Base-by-base conservation (phyloP, 2,797 vertebrate genomes). In the Malacoctenus gilli region DNA sequence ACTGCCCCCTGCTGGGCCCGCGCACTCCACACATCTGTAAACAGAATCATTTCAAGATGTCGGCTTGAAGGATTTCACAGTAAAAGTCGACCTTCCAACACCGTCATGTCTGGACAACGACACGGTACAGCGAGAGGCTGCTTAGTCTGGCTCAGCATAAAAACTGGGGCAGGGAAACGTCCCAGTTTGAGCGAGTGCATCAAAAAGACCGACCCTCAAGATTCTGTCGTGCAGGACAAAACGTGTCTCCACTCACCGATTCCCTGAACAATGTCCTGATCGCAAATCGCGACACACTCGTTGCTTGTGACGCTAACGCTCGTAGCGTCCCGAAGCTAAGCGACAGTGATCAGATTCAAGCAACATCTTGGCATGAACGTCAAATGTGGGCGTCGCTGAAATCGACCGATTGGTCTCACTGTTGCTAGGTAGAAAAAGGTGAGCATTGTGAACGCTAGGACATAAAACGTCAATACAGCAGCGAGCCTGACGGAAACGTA, bases 1-100 rank as follows among this genome's bases (percentile, higher is more conserved):
- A n/a, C n/a, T n/a, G 63, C 58, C 9, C 32, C 58, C 75, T 74
- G 62, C 79, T 77, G 75, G 50, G 34, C 36, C 54, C 18, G 47
- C n/a, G n/a, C n/a, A 25, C 15, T 54, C 25, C 25, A 28, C n/a
- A n/a, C n/a, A n/a, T n/a, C n/a, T n/a, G 25, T 28, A 28, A 28
- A 28, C 25, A 6, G 25, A n/a, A n/a, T n/a, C n/a, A n/a, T n/a
- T n/a, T n/a, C n/a, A n/a, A n/a, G n/a, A n/a, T n/a, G n/a, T n/a
- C n/a, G n/a, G n/a, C n/a, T n/a, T n/a, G n/a, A n/a, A n/a, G n/a
- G n/a, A n/a, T n/a, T n/a, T n/a, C n/a, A n/a, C n/a, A n/a, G n/a
- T n/a, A n/a, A n/a, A n/a, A n/a, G n/a, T n/a, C n/a, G n/a, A n/a
- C n/a, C n/a, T n/a, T n/a, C 1, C 9, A 28, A 28, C 30, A 8